These are phyloP conservation scores for Squalus acanthias DNA, from an alignment of 2,797 vertebrate genomes.

Conservation along the genomic window DNA sequence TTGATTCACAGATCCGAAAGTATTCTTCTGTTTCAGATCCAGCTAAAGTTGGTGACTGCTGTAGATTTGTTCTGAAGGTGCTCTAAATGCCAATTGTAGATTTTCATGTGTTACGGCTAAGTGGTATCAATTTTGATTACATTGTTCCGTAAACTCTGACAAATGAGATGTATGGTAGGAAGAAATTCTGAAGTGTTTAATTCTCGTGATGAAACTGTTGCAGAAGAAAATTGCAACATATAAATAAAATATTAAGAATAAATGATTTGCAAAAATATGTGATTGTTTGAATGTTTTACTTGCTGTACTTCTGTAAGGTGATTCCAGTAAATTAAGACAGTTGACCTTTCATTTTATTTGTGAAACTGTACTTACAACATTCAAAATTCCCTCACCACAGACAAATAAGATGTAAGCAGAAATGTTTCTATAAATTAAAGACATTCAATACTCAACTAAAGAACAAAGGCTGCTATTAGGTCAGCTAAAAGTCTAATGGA, in stretches of 20 bases:
- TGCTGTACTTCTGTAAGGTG: not conserved
- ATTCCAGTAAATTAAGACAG: not conserved
- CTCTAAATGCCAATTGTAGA: slow-evolving; percentile 57
- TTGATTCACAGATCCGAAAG: slow-evolving; percentile 86
- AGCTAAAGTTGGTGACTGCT: slow-evolving; percentile 88
- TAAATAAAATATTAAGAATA: slow-evolving; percentile 32
- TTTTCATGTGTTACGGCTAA: not conserved
- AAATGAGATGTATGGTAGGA: not conserved
- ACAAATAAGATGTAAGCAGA: too few relatives aligned
- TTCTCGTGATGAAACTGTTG: not conserved
- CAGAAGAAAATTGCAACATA: slow-evolving; percentile 19
- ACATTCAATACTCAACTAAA: too few relatives aligned
- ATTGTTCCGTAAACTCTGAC: slow-evolving; percentile 20
- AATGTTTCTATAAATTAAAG: too few relatives aligned
- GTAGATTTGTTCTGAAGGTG: slow-evolving; percentile 83
- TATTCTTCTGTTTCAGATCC: slow-evolving; percentile 82
- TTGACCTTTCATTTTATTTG: not conserved
- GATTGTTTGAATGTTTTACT: slow-evolving; percentile 22
- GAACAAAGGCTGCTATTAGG: too few relatives aligned
- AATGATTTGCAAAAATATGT: not conserved
- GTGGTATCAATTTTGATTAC: slow-evolving; percentile 25
- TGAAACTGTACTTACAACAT: not conserved
- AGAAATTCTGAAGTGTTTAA: not conserved
- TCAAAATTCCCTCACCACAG: not conserved
- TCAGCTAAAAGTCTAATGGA: too few relatives aligned